Base-by-base conservation (phyloP, 1,140 invertebrate genomes). In the Laodelphax striatellus region DNA sequence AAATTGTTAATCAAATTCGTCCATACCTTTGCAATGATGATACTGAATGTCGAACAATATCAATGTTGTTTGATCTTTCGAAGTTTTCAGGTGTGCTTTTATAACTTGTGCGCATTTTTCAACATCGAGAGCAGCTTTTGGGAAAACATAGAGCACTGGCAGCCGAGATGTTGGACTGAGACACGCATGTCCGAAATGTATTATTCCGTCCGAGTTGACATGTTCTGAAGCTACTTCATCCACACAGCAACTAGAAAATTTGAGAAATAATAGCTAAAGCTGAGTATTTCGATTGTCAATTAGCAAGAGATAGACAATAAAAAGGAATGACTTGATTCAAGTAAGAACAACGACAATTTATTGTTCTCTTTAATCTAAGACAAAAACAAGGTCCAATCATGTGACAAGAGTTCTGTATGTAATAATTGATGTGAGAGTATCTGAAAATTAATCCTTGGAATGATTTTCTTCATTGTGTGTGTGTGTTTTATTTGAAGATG, bases 141-240 rank as follows among this genome's bases (percentile, higher is more conserved):
- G 81, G 58, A 87, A 79, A 21, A 90, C 77, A 67, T 86, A 88
- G 44, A 86, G 79, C 5, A 87, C 83, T 0, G 89, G 87, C 52
- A 95, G 71, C 54, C 78, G 69, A 34, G 76, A 76, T 0, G 82
- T 80, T 11, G 83, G 83, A 65, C 82, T 84, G 38, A 95, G 81
- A 73, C 94, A 98, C 5, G 85, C 81, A 66, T 85, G 84, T 1
- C 94, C 94, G 79, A 91, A 97, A 74, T 98, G 94, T 64, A 97
- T 84, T 10, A 97, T 76, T 54, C 83, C 83, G 76, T 96, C 87
- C 1, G 85, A 85, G 56, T 82, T 72, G n/a, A 87, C 80, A 75
- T 97, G 94, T 70, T 89, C 82, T 5, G 92, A 90, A 43, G 91
- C 86, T 38, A 94, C 82, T 74, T 93, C 90, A 76, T 98, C 94